These are phyloP conservation scores for Rhipidura dahli DNA, from an alignment of 2,113 vertebrate genomes.

Conservation along the genomic window DNA sequence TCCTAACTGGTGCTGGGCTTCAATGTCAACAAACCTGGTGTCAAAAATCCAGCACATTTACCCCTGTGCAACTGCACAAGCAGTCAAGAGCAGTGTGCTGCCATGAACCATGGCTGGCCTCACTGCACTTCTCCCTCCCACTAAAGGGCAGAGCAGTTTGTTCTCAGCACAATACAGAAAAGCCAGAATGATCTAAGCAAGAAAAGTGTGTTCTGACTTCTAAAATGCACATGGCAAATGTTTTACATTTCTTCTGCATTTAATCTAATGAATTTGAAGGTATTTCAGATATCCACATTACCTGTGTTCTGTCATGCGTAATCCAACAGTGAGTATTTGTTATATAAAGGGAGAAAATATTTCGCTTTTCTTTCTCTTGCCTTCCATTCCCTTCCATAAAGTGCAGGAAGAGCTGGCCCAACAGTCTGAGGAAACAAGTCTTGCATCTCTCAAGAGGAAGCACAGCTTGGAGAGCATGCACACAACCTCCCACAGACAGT, in stretches of 20 bases:
- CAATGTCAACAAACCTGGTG: rapidly evolving
- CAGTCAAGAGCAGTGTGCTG: background rate
- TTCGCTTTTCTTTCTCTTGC: background rate
- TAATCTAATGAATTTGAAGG: background rate
- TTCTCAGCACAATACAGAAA: background rate
- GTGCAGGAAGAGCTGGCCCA: background rate
- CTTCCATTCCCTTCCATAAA: background rate
- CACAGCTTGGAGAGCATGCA: background rate
- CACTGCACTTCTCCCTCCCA: background rate
- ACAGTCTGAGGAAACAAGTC: background rate
- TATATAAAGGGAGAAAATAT: background rate
- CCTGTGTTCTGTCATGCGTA: background rate
- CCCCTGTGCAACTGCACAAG: background rate
- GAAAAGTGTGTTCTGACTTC: too few species aligned
- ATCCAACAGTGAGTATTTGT: background rate
- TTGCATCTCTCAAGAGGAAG: background rate
- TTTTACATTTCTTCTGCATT: background rate
- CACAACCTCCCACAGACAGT: background rate
- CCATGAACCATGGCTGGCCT: background rate
- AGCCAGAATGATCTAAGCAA: background rate
- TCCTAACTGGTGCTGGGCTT: background rate
- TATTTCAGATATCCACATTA: background rate
- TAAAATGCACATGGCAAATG: background rate
- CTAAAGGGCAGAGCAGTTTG: background rate
- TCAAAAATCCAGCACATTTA: background rate